Base-by-base conservation (phyloP, 2,113 vertebrate genomes). In the Atlantisia rogersi region DNA sequence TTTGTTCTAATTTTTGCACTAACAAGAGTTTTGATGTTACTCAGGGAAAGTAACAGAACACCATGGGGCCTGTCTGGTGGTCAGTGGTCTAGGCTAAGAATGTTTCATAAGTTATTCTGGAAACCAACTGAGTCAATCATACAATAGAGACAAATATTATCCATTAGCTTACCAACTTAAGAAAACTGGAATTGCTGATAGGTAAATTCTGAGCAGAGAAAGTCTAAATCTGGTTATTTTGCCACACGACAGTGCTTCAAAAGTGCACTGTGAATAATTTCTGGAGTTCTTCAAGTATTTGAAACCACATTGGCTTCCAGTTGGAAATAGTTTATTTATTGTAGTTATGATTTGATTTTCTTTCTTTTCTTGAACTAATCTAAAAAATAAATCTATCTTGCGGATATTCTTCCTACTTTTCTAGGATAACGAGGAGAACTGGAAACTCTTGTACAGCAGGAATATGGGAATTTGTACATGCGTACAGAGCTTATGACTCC, bases 31-130 rank as follows among this genome's bases (percentile, higher is more conserved):
- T 60, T 46, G 29, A 6, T 76, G 17, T 63, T 86, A 58, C 11
- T 62, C 15, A 6, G 26, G 25, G 22, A 50, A 77, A 29, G 31
- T 32, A 75, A 18, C 4, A n/a, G 28, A 67, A 75, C 2, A 2
- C 12, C 59, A 4, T 32, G 6, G 16, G 16, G 3, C 20, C 21
- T 69, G 6, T 59, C 32, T 35, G 2, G 18, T 69, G 35, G 9
- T 69, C 0, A 0, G 3, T 40, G n/a, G 5, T 58, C 68, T 50
- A 70, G 77, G n/a, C 35, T 62, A 39, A 56, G 39, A 79, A 29
- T 44, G 5, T 64, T 64, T 75, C 12, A 1, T 11, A 56, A 28
- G 4, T 42, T 64, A 31, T 28, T 42, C 40, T 44, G 29, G 53
- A 69, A 82, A 77, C 12, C 12, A 28, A 5, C 31, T 35, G 20